Conservation (phyloP, 2,113 vertebrate species). For the Notiomystis cincta region DNA sequence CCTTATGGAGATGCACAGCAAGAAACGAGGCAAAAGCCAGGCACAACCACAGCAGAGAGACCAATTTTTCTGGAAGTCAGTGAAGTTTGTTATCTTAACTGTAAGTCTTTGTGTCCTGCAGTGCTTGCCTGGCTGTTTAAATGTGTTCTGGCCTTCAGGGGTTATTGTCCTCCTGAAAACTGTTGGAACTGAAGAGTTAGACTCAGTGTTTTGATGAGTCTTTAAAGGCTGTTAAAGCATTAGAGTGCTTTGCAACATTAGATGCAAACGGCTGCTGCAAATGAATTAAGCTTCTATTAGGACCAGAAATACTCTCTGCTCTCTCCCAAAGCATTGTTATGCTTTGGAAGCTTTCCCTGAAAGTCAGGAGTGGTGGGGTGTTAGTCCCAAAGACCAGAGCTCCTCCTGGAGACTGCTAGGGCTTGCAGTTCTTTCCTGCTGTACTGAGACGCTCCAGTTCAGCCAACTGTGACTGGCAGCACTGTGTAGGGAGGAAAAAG, state of each 20-base stretch:
- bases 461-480: background rate
- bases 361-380: background rate
- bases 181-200: background rate
- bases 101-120: background rate
- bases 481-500: background rate
- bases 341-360: background rate
- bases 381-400: background rate
- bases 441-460: background rate
- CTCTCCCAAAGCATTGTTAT: background rate
- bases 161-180: background rate
- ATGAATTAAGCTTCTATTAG: background rate
- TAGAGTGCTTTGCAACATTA: background rate
- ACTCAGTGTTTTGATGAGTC: background rate
- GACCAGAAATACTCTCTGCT: background rate
- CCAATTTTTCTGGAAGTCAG: background rate
- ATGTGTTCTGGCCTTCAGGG: background rate
- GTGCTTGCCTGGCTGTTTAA: background rate
- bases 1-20: background rate
- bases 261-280: background rate
- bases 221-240: background rate
- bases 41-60: background rate
- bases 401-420: background rate
- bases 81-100: background rate
- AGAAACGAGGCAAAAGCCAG: background rate
- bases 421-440: background rate